A percentile compares a stretch with the other conserved stretches of the same genome.
phyloP scores from a whole-genome alignment of 2,888 invertebrate species.

The Protonemura montana region DNA sequence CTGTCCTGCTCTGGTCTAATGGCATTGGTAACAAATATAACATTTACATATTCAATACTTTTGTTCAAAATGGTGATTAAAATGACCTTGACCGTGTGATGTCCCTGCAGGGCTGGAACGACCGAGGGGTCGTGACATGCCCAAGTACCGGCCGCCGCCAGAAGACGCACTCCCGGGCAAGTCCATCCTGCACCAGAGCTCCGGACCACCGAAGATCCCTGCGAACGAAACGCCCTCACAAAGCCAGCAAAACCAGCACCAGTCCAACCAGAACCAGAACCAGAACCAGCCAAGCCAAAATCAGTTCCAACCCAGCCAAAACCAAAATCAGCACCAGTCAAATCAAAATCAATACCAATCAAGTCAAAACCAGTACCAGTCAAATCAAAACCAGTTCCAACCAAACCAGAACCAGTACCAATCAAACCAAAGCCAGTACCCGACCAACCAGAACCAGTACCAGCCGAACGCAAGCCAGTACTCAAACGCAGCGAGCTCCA shows the following conservation, averaged over 20 bases:
- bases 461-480: not conserved
- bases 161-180: constrained; percentile 63
- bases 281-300: constrained; percentile 27
- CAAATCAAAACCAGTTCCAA: constrained; percentile 37
- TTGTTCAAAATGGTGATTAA: too few species aligned
- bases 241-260: constrained; percentile 49
- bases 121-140: constrained; percentile 44
- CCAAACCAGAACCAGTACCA: constrained; percentile 20
- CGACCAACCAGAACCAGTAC: too few species aligned
- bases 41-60: too few species aligned
- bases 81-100: not conserved
- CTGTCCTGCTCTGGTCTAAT: too few species aligned
- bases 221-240: constrained; percentile 51
- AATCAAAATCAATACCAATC: constrained; percentile 40
- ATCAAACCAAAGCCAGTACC: not conserved
- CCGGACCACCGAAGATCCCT: constrained; percentile 47
- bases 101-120: constrained; percentile 47
- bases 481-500: not conserved
- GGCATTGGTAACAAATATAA: too few species aligned
- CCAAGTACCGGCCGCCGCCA: constrained; percentile 62
- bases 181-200: constrained; percentile 57
- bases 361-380: constrained; percentile 39
- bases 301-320: constrained; percentile 43
- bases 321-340: constrained; percentile 41
- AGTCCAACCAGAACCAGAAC: constrained; percentile 49